Evolutionary conservation across 2,797 vertebrate genomes (phyloP), one percentile per base, ranked within the genome.

Genomic region (Crypturellus tataupa): DNA sequence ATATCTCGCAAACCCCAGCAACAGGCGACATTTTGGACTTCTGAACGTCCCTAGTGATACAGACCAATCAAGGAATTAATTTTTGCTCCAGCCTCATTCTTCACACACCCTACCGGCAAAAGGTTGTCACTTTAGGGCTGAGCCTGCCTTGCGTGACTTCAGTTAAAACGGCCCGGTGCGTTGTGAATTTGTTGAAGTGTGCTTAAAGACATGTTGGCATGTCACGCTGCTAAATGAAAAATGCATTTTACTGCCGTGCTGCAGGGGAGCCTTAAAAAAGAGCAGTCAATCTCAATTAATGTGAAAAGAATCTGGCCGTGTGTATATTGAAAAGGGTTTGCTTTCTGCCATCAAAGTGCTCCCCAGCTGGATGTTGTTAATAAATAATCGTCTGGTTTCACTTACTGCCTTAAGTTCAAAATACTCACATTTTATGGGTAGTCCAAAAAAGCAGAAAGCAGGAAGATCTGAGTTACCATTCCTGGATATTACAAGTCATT

Each of bases 321-420:
- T 4, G 2, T 72, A n/a, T 67, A 46, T 51, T 93, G 72, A 65
- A 95, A 95, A 94, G 67, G 35, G 40, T 91, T 95, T 95, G 31
- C 77, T 94, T 95, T 87, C 55, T 95, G 80, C 86, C 80, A 85
- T 89, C 86, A 92, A 97, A 97, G 91, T 91, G 31, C 69, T 94
- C 71, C 89, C 75, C 79, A 83, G 80, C 64, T 95, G 87, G 82
- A 82, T 88, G 29, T 47, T 93, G 73, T 96, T 94, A 96, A 95
- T 95, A 96, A 96, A 91, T 91, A 95, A 89, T 82, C 10, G 5
- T 86, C 91, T 96, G 86, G 85, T 95, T 97, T 94, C 82, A 90
- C 62, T 97, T 96, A 93, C 44, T 94, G 29, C 49, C 77, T 84
- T 71, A 27, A 81, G 75, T 73, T 93, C 75, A 92, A 88, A 94